Evolutionary conservation across 2,888 invertebrate species (phyloP), one percentile per base, ranked within the genome.

Genomic region (Eulithis testata): DNA sequence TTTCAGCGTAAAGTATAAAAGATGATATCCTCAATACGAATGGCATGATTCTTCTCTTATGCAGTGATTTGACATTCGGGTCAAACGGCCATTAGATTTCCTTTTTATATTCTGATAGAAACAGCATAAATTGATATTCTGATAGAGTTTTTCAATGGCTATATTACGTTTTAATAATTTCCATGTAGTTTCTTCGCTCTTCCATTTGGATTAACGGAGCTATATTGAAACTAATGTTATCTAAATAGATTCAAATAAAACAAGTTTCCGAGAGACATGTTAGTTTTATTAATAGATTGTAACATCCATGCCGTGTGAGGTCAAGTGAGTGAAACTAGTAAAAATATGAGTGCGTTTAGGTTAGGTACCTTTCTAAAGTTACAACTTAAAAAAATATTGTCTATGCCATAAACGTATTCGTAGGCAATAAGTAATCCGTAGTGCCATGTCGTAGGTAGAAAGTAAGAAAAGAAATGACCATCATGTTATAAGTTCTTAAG

Each of bases 161-260:
- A 37, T 49, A 11, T 36, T 40, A 43, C 47, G 47, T 45, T 60
- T 60, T 56, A 12, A 31, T 57, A 52, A 40, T 52, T 57, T 63
- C 57, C 47, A 47, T 63, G 11, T 59, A 50, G 43, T 63, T 63
- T 52, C n/a, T 9, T 36, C 51, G 36, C 49, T 58, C 55, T 21
- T 66, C 43, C 51, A 49, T 52, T 21, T 60, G 27, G 37, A 63
- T 45, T 72, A 72, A 70, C 70, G 70, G 72, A 58, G 65, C 64
- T 56, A 58, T 65, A 70, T 69, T 69, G 47, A 64, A 69, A 69
- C 68, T 61, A 63, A 66, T 67, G 64, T 65, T 50, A 63, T 69
- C 62, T 66, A 63, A 68, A 69, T 63, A 68, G 40, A 68, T 63
- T 65, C 51, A 14, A 66, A 64, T 36, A 61, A 66, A 72, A 72